Base-by-base conservation (phyloP, 2,113 vertebrate genomes). In the Mandrillus leucophaeus region DNA sequence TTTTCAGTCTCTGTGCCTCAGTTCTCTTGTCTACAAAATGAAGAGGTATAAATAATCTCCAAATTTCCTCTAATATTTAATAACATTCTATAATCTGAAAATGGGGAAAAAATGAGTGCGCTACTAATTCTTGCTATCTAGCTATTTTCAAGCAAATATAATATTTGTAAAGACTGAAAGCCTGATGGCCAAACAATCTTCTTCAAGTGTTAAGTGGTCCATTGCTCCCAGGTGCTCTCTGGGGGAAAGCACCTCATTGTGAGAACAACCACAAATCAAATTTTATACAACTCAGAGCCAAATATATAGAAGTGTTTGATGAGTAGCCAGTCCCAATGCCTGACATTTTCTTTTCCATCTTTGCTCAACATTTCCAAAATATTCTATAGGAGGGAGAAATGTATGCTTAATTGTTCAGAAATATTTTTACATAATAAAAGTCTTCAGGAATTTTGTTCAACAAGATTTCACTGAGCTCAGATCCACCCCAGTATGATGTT, bases 391-490 rank as follows among this genome's bases (percentile, higher is more conserved):
- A 66, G 75, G 6, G 25, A 89, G 14, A 91, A 96, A 95, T 90
- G 1, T 66, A 78, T 84, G 40, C 23, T 75, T 52, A 83, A 12
- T 50, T 50, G 32, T 85, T 95, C 30, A 91, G 79, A 90, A 40
- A 87, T 8, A 88, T 45, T 4, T 75, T 1, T 55, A 35, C 0
- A 20, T 89, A 96, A 70, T 70, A 76, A 2, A 96, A 14, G 76
- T 92, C 23, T 97, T 96, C 22, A 93, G 30, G 66, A 27, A 73
- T 94, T 97, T 76, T 83, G 14, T 38, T 97, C 52, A 82, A 81
- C 12, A 50, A 87, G 64, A 38, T 88, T 18, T 66, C 20, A n/a
- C 57, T 88, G 52, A 81, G 38, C 20, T 20, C 18, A 87, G 6
- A 76, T n/a, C 14, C 12, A 84, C 8, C 40, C 61, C 50, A 82